Base-by-base conservation (phyloP, 2,888 invertebrate genomes). In the Heliconius hortense region DNA sequence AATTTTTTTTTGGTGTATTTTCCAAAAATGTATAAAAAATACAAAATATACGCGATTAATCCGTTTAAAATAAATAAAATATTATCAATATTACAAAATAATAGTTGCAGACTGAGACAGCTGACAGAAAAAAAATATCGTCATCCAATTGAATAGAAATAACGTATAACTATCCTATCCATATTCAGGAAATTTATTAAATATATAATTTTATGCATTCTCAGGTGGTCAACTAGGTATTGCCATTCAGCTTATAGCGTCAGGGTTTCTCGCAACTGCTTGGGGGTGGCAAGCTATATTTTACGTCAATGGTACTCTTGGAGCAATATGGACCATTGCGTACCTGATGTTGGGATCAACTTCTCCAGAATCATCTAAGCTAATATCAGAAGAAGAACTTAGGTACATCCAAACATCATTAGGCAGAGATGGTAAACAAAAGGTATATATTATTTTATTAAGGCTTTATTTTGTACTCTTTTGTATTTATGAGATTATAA, bases 281-380 rank as follows among this genome's bases (percentile, higher is more conserved):
- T 92, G 95, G 82, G 97, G 97, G 0, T 97, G 97, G 97, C 96
- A 96, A 0, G 95, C 96, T 11, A 96, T 96, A 76, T 97, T 97
- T 88, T 97, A 97, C 84, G 87, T 95, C 1, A 96, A 96, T 81
- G 97, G 97, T 0, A 91, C 91, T 10, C 85, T 95, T 0, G 96
- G 96, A 0, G 84, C 95, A 0, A 26, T 95, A 0, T 97, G 97
- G 96, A 89, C 95, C 0, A 77, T 95, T 0, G 77, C 88, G 0
- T 97, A 96, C 92, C 87, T 94, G 5, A 83, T 95, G 73, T 90
- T 96, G 43, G 97, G 97, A 0, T 95, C 96, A 2, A 96, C 96
- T 75, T 95, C 95, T 15, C 97, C 97, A 2, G 93, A 95, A 5
- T 93, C 95, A 8, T 89, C 91, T 0, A 95, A 94, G 73, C 86